Percentiles rank a stretch among this genome's conserved stretches.
Conservation (phyloP, 2,797 vertebrate genomes). For the Gallinago solitaria region DNA sequence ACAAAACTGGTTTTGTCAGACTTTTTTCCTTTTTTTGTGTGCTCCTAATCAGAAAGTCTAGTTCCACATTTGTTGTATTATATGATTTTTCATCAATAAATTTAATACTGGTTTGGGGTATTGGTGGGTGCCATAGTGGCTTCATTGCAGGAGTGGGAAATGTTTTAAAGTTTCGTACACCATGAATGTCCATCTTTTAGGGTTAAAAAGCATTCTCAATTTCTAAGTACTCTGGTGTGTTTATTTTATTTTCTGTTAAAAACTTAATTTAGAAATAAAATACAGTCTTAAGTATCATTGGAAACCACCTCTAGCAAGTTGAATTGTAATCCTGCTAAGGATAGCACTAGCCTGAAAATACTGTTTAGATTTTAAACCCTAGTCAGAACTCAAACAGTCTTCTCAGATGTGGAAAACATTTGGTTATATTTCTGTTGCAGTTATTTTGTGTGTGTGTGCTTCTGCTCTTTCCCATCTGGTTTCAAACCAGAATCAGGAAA, state of each 20-base stretch:
- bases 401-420: conserved; percentile 64
- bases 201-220: conserved; percentile 48
- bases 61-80: background rate
- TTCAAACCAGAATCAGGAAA: conserved; percentile 41
- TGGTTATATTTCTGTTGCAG: conserved; percentile 65
- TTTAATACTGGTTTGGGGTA: background rate
- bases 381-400: conserved; percentile 22
- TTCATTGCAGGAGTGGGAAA: background rate
- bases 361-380: conserved; percentile 24
- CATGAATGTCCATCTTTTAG: conserved; percentile 34
- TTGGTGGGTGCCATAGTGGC: background rate
- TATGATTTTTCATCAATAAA: background rate
- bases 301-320: conserved; percentile 44
- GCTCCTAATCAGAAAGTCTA: background rate
- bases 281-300: conserved; percentile 6
- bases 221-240: conserved; percentile 38
- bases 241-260: conserved; percentile 41
- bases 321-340: conserved; percentile 57
- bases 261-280: conserved; percentile 66
- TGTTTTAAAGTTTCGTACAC: conserved; percentile 45
- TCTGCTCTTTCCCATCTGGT: conserved; percentile 67
- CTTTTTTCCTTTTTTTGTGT: background rate
- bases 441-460: conserved; percentile 40
- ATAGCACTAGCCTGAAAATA: conserved; percentile 37
- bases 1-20: background rate